Evolutionary conservation across 2,888 invertebrate species (phyloP), one percentile per base, ranked within the genome.

Genomic region (Herminia tarsipennalis): DNA sequence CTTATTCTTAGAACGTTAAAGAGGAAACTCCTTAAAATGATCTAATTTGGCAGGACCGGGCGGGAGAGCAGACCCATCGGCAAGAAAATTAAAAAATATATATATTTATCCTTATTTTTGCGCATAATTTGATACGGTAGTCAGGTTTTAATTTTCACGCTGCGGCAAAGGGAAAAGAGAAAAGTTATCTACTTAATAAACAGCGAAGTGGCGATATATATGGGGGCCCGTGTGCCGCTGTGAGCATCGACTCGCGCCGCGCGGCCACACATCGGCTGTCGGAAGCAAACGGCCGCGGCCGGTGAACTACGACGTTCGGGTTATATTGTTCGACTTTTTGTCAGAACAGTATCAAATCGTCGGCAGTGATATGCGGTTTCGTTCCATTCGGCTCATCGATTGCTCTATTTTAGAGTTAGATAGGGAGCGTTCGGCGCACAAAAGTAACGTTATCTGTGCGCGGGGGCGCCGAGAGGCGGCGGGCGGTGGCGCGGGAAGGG

Each of bases 331-430:
- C 20, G 32, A 48, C 21, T 50, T 57, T 57, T 54, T 57, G 47
- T 43, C 17, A 13, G 18, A 24, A 13, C n/a, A 37, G 39, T 20
- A 55, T 43, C 51, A 51, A 62, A 57, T 51, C 18, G 49, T 42
- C 50, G 50, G 41, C 41, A 51, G 61, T 51, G 62, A 56, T 52
- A 63, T 61, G 61, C 64, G 59, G 55, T 56, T 64, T 54, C 18
- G 59, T 55, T 52, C 46, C 39, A 46, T 51, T 63, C 40, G 35
- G 35, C 35, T 61, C 59, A 61, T 63, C 59, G 59, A 63, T 63
- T 61, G 63, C 43, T 61, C 59, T 63, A 61, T 58, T 63, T 63
- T 37, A 32, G 55, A 56, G 51, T 41, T 21, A 39, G 42, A 22
- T 34, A 41, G 27, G 21, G 13, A 41, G 35, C 34, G 39, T 17